Conservation (phyloP, 2,113 vertebrate genomes). For the Hymenochirus boettgeri region DNA sequence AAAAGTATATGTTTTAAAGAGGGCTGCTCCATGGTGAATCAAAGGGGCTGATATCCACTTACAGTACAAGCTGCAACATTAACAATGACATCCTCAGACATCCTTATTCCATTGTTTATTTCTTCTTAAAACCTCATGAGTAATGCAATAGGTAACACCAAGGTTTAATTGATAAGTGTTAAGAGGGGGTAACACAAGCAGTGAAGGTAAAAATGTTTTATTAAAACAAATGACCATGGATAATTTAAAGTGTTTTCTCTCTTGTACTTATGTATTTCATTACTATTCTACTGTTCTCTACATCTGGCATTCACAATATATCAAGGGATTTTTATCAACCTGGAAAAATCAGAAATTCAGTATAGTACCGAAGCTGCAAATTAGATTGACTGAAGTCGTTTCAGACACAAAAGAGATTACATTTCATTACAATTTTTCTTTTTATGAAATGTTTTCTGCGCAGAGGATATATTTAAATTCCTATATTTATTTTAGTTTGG, state of each 20-base stretch:
- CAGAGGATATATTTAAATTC: conserved; percentile 30
- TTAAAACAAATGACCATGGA: neutral
- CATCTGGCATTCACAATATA: neutral
- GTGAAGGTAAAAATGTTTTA: no score
- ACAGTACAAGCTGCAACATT: no score
- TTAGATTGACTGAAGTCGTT: conserved; percentile 13
- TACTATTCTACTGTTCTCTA: conserved; percentile 18
- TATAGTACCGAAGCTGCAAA: conserved; percentile 7
- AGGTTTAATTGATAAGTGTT: no score
- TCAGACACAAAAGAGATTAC: conserved; percentile 19
- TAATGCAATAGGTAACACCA: no score
- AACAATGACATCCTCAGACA: no score
- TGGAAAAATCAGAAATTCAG: conserved; percentile 8
- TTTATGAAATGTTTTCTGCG: conserved; percentile 1
- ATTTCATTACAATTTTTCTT: conserved; percentile 3
- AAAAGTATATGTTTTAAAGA: no score
- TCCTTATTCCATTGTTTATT: no score
- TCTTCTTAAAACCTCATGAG: no score
- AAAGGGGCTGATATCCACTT: no score
- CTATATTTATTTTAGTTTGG: conserved; percentile 21
- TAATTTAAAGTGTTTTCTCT: conserved; percentile 2
- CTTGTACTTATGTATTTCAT: conserved; percentile 18
- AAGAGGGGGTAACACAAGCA: no score
- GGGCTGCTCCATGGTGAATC: no score
- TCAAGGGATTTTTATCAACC: conserved; percentile 16